These are phyloP conservation scores for Leuciscus idus DNA, from an alignment of 2,113 vertebrate species.

Conservation along the genomic window DNA sequence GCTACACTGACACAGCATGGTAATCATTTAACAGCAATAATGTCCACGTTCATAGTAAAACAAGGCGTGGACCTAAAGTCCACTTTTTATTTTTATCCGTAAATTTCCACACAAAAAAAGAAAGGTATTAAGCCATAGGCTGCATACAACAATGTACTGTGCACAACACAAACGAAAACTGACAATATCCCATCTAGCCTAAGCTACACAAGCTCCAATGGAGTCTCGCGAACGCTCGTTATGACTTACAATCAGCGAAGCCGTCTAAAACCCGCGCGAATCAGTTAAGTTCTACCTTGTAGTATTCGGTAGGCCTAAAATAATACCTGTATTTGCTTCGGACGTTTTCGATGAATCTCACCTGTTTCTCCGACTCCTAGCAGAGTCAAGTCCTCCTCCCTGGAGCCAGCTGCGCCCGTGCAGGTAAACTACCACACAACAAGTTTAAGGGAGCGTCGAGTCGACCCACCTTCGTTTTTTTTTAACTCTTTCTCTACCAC, in stretches of 20 bases:
- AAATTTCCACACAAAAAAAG: neutral
- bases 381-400: neutral
- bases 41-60: neutral
- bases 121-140: neutral
- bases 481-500: conserved; percentile 26
- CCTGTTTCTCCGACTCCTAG: neutral
- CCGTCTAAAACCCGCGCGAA: neutral
- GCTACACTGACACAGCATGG: neutral
- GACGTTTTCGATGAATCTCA: neutral
- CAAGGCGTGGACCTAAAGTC: neutral
- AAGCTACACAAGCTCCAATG: too few relatives aligned
- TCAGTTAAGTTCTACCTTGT: neutral
- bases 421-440: conserved; percentile 17
- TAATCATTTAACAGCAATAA: neutral
- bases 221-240: neutral
- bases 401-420: neutral
- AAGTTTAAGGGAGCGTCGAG: neutral
- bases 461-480: neutral
- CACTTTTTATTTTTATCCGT: neutral
- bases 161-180: neutral
- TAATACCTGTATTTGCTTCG: neutral
- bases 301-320: too few relatives aligned
- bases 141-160: neutral
- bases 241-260: neutral
- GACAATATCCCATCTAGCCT: too few relatives aligned